These are phyloP conservation scores for Argyresthia albistria DNA, from an alignment of 2,888 invertebrate genomes.

Conservation along the genomic window DNA sequence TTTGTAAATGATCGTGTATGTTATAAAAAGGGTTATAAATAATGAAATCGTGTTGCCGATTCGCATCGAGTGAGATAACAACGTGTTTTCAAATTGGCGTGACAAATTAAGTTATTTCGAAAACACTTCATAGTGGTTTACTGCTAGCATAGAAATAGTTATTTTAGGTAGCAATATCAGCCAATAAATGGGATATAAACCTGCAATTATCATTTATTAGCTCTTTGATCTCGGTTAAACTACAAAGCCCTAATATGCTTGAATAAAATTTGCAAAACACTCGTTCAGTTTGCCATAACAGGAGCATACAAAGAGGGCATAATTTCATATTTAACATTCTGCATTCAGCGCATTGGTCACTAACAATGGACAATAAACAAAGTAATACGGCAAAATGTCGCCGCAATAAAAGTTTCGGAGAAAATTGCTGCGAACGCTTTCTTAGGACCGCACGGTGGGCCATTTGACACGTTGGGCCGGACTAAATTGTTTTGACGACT, in stretches of 20 bases:
- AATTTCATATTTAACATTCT: slow-evolving; percentile 2
- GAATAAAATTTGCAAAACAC: not conserved
- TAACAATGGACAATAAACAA: slow-evolving; percentile 12
- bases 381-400: slow-evolving; percentile 26
- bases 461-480: not conserved
- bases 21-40: slow-evolving; percentile 2
- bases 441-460: not conserved
- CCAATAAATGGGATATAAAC: not conserved
- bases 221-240: not conserved
- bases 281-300: not conserved
- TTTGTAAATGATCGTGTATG: slow-evolving; percentile 2
- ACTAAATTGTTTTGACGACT: not conserved
- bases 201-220: not conserved
- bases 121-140: not conserved
- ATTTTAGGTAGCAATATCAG: not conserved
- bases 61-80: not conserved
- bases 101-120: not conserved
- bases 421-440: slow-evolving; percentile 13
- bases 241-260: not conserved
- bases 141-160: not conserved
- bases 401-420: slow-evolving; percentile 27
- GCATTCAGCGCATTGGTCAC: slow-evolving; percentile 1
- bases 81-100: not conserved
- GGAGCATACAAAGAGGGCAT: not conserved
- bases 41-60: not conserved